Base-by-base conservation (phyloP, 2,888 invertebrate genomes). In the Eubasilissa splendida region DNA sequence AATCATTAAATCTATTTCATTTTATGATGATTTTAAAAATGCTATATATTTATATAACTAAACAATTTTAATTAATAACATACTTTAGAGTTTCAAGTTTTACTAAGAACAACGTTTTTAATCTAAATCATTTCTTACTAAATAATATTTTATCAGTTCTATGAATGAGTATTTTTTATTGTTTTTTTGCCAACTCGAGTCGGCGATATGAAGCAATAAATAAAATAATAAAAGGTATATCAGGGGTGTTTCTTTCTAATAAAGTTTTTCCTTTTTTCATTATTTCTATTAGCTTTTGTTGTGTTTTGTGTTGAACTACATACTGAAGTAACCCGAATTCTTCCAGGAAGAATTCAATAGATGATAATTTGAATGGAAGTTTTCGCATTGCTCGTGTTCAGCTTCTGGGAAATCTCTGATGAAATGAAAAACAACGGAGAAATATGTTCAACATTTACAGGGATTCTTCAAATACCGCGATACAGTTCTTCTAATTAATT, bases 281-380 rank as follows among this genome's bases (percentile, higher is more conserved):
- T 58, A 58, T n/a, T 11, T 58, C 58, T n/a, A 8, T 8, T 58
- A 58, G 4, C 4, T 7, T 7, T 42, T 42, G 7, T 42, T 42
- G 42, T 42, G 42, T 5, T 4, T 58, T 58, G n/a, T 58, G 58
- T 10, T 58, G 58, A 8, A 58, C 58, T 11, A 58, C 58, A 58
- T 58, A n/a, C 52, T 5, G 50, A 14, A 12, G 31, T 31, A 22
- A 53, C 8, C n/a, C 10, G 54, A 31, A 56, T 71, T 54, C 71
- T 22, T 58, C 42, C n/a, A n/a, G 11, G 22, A 77, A 56, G 77
- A 78, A 78, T 78, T 73, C 78, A 59, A 60, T 78, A 52, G 73
- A 78, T 52, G 60, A 58, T 73, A 73, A 78, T 73, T 78, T 60
- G 73, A 31, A 31, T 4, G 31, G 60, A 78, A 78, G 71, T 78